Base-by-base conservation (phyloP, 2,113 vertebrate species). In the Bothrops jararaca region DNA sequence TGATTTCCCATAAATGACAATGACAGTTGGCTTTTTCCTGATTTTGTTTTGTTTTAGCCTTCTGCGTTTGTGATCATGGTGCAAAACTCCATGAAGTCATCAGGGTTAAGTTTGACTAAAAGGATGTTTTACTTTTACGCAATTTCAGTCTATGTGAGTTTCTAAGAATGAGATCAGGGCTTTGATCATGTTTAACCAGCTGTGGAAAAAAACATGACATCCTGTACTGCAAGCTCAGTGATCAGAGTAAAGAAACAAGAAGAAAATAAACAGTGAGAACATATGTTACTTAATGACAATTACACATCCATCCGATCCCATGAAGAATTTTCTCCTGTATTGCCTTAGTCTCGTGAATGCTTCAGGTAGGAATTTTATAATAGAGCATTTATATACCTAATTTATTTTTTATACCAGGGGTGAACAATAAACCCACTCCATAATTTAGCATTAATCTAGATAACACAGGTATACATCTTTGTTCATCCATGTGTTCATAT, bases 181-280 rank as follows among this genome's bases (percentile, higher is more conserved):
- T 95, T 13, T 80, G 0, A 48, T 0, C 94, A 85, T 29, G 50
- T 95, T 90, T 94, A 29, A 92, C 89, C 94, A 64, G 39, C 26
- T 88, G 18, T 80, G 45, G 24, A 94, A 89, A 26, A 26, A 88
- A 86, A 92, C 0, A 0, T 91, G 94, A 88, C 7, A 80, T 95
- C 90, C 94, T 94, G 69, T 12, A 58, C 11, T 80, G 3, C 13
- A 69, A 7, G 24, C 48, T 42, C 12, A 74, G 7, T 15, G 18
- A 53, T 26, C 26, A 89, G 57, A 88, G 20, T 91, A 95, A 94
- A 92, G 90, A 93, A 10, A 92, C 22, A 93, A n/a, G 50, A 85
- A 80, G 91, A 4, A 89, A 91, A 18, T 91, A 48, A 92, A 64
- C 1, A 39, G 1, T 60, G 86, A 48, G 39, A 89, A 91, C 92